These are phyloP conservation scores for Ardeotis arabs DNA, from an alignment of 2,113 vertebrate genomes.

Conservation along the genomic window DNA sequence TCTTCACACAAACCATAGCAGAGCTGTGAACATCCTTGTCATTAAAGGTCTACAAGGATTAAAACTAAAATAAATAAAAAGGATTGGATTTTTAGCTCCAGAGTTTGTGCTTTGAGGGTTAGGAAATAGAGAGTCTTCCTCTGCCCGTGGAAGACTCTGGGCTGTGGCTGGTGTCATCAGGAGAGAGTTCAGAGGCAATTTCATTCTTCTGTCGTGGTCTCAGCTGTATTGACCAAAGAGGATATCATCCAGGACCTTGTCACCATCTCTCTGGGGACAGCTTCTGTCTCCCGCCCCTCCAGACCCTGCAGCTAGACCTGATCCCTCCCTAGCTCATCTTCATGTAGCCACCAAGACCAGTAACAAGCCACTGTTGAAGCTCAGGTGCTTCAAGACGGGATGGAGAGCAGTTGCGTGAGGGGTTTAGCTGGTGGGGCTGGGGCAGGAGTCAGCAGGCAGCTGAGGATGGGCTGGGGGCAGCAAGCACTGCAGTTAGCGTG, in stretches of 20 bases:
- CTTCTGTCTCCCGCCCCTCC: not conserved
- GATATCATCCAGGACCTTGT: not conserved
- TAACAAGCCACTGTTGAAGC: not conserved
- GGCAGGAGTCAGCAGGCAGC: not conserved
- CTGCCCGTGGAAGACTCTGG: not conserved
- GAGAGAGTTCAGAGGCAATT: not conserved
- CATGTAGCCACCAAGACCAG: not conserved
- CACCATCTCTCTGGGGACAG: not conserved
- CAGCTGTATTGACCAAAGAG: not conserved
- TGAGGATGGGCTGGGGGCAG: not conserved
- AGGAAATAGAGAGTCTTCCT: not conserved
- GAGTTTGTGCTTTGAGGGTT: not conserved
- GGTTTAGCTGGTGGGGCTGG: not conserved
- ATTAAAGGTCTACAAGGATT: not conserved
- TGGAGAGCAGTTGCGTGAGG: not conserved
- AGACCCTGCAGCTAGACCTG: not conserved
- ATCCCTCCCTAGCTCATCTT: not conserved
- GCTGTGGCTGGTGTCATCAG: not conserved
- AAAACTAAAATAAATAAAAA: not conserved
- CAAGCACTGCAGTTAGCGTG: rapidly evolving
- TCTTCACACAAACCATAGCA: not conserved
- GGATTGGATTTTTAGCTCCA: not conserved
- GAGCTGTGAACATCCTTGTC: not conserved
- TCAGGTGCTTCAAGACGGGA: rapidly evolving
- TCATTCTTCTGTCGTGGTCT: not conserved